Conservation (phyloP, 2,113 vertebrate genomes). For the Hassar affinis region DNA sequence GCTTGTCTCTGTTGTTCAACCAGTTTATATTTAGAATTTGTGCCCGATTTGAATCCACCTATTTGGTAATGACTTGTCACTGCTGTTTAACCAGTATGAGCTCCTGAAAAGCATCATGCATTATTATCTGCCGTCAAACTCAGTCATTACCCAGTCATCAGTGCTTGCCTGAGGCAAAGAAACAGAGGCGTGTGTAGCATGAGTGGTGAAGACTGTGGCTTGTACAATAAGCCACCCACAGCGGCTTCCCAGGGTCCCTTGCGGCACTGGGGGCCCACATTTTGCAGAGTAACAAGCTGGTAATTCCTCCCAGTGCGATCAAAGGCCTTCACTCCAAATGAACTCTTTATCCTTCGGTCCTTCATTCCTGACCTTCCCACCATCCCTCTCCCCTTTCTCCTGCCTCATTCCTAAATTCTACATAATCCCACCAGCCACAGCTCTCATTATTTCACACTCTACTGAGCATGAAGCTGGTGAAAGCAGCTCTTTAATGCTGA, state of each 20-base stretch:
- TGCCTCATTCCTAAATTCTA: constrained; percentile 45
- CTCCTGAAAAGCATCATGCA: constrained; percentile 4
- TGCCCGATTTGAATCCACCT: constrained; percentile 11
- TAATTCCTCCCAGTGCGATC: constrained; percentile 68
- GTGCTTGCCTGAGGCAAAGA: constrained; percentile 26
- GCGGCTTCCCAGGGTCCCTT: constrained; percentile 55
- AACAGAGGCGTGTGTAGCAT: constrained; percentile 14
- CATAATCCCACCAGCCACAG: constrained; percentile 51
- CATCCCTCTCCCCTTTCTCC: constrained; percentile 22
- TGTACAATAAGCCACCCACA: constrained; percentile 43
- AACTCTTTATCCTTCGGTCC: constrained; percentile 41
- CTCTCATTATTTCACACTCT: constrained; percentile 60
- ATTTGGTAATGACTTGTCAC: constrained; percentile 19
- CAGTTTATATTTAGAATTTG: not conserved
- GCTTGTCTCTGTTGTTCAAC: not conserved
- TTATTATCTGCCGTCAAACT: constrained; percentile 39
- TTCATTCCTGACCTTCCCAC: constrained; percentile 22
- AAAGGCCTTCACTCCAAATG: constrained; percentile 59
- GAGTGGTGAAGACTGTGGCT: constrained; percentile 34
- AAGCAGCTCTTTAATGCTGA: not conserved
- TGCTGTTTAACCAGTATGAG: constrained; percentile 21
- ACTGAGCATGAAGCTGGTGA: constrained; percentile 29
- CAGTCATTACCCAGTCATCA: constrained; percentile 4
- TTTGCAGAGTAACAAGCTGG: constrained; percentile 61
- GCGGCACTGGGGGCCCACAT: constrained; percentile 51